These are phyloP conservation scores for Pantala flavescens DNA, from an alignment of 1,140 invertebrate species.

Conservation along the genomic window DNA sequence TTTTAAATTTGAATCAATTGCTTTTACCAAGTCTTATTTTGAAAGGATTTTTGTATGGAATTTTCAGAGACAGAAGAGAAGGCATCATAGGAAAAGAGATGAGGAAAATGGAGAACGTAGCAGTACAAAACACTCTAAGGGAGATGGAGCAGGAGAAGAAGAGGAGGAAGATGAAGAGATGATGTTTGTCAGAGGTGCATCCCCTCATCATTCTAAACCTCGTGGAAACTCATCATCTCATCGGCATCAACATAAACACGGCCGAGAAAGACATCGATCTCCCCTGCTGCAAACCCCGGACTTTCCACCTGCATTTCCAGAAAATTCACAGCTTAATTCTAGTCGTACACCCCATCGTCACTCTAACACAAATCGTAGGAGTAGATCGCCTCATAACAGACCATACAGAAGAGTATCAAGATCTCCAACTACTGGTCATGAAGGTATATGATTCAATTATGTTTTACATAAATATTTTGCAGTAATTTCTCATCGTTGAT, in stretches of 20 bases:
- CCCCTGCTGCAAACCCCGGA: neutral
- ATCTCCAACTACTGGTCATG: neutral
- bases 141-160: constrained; percentile 38
- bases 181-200: constrained; percentile 62
- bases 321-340: neutral
- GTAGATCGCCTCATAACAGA: neutral
- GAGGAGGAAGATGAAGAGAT: constrained; percentile 66
- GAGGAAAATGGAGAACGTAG: constrained; percentile 30
- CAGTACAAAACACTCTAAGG: neutral
- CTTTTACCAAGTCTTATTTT: too few relatives aligned
- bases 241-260: neutral
- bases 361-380: neutral
- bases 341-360: neutral
- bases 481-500: too few relatives aligned
- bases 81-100: constrained; percentile 22
- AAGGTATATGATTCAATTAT: neutral
- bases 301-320: neutral
- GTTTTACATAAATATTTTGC: too few relatives aligned
- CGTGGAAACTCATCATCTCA: neutral
- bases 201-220: constrained; percentile 30
- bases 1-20: too few relatives aligned
- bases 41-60: too few relatives aligned
- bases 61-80: neutral
- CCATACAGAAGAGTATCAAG: neutral
- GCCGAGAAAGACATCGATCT: neutral